Conservation (phyloP, 2,797 vertebrate genomes). For the Pipistrellus pygmaeus region DNA sequence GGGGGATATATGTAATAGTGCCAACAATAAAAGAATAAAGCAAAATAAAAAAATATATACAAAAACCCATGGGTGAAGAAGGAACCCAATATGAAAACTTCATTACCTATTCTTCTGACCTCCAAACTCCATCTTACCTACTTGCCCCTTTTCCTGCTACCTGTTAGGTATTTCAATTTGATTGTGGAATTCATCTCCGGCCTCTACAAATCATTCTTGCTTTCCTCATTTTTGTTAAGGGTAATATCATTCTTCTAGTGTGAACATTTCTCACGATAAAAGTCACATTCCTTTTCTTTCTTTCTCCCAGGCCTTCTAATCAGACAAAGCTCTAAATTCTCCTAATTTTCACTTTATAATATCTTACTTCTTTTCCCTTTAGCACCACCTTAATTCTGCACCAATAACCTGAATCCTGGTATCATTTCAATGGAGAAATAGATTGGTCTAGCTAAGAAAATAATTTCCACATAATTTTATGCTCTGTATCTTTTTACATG, state of each 20-base stretch:
- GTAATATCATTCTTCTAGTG: not conserved
- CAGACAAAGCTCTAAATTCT: conserved; percentile 29
- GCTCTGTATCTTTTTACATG: not conserved
- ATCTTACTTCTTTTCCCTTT: not conserved
- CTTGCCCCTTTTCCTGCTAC: not conserved
- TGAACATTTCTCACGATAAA: not conserved
- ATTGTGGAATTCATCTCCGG: conserved; percentile 3
- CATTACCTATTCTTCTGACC: not conserved
- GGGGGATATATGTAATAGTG: not conserved
- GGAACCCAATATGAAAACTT: not conserved
- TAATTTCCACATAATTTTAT: not conserved
- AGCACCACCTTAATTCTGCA: not conserved
- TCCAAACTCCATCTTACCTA: not conserved
- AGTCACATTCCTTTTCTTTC: not conserved
- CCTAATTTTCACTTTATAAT: conserved; percentile 45
- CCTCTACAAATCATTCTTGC: not conserved
- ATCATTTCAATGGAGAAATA: conserved; percentile 20
- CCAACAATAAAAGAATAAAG: not conserved
- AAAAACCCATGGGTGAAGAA: not conserved
- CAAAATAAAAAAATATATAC: too few species aligned
- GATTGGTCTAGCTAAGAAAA: conserved; percentile 12
- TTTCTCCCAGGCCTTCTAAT: not conserved
- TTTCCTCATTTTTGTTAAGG: conserved; percentile 2
- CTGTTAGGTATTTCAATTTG: not conserved
- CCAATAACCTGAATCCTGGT: not conserved